These are phyloP conservation scores for Eonycteris spelaea DNA, from an alignment of 2,113 vertebrate species.

Conservation along the genomic window DNA sequence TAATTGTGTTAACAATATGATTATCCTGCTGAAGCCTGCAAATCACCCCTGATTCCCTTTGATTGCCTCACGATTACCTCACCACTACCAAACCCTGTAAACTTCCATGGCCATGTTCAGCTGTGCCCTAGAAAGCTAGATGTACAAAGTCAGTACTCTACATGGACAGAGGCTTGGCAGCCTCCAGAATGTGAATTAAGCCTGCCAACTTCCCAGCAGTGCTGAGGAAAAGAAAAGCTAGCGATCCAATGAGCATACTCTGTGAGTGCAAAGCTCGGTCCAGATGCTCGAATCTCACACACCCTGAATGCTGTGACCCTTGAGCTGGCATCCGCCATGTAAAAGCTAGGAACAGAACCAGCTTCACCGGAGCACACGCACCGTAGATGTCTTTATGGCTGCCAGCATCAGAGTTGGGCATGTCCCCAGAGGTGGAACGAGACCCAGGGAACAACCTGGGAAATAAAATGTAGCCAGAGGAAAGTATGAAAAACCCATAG, in stretches of 20 bases:
- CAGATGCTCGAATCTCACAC: background rate
- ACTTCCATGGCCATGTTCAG: rapidly evolving
- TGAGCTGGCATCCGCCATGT: background rate
- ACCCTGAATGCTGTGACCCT: background rate
- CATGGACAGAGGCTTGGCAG: background rate
- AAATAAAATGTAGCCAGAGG: background rate
- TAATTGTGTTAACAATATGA: background rate
- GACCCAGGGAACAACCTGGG: background rate
- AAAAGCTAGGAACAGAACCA: background rate
- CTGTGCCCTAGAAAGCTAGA: background rate
- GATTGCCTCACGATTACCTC: background rate
- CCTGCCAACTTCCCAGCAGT: background rate
- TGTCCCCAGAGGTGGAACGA: background rate
- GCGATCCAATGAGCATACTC: background rate
- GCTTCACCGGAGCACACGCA: background rate
- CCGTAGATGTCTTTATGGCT: background rate
- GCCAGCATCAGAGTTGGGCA: background rate
- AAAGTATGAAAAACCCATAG: background rate
- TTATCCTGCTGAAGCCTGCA: background rate
- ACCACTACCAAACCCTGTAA: background rate
- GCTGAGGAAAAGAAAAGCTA: background rate
- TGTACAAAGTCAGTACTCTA: background rate
- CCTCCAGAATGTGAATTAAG: background rate
- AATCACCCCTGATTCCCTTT: background rate
- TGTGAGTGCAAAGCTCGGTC: background rate